Base-by-base conservation (phyloP, 2,797 vertebrate genomes). In the Fundulus diaphanus region DNA sequence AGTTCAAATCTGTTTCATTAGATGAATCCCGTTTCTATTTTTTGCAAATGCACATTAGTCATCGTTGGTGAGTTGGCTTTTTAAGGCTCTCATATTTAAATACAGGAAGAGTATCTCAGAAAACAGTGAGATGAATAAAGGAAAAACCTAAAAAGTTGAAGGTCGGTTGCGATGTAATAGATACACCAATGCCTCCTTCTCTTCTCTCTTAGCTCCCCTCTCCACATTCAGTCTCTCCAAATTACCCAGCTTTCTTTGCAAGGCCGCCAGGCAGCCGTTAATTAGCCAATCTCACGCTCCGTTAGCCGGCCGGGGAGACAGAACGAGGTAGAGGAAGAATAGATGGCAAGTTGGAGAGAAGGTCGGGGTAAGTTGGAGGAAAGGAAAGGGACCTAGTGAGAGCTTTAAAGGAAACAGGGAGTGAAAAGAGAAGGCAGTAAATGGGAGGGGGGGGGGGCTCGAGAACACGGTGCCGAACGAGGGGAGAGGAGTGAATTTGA, bases 241-340 rank as follows among this genome's bases (percentile, higher is more conserved):
- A 93, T 93, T 91, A 93, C 91, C 92, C 93, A 91, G 93, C 93
- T 92, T 91, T 91, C 93, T 93, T 90, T 91, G 90, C 92, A 82
- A 87, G 86, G 88, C 89, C 87, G 85, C 90, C 91, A 91, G 90
- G 89, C 91, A 93, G 88, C 91, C 91, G 88, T 93, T 94, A 94
- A 94, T 94, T 94, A 94, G 92, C 87, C 89, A 92, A 94, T 94
- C 93, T 93, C 90, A 93, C 85, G 93, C 90, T 93, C 93, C 79
- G 92, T 93, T 94, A 90, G 89, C 82, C 84, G 78, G 88, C 74
- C 70, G 82, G 29, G 80, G 86, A 90, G 90, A 89, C 83, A 78
- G 91, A 90, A 84, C 80, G 80, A 86, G 90, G 88, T 84, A 76
- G 85, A 77, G 88, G 40, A 83, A 91, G 85, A 89, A 90, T 87